Percentiles rank a stretch among this genome's conserved stretches.
These are phyloP conservation scores for Xenopus laevis DNA, from an alignment of 2,113 vertebrate genomes.

Conservation along the genomic window DNA sequence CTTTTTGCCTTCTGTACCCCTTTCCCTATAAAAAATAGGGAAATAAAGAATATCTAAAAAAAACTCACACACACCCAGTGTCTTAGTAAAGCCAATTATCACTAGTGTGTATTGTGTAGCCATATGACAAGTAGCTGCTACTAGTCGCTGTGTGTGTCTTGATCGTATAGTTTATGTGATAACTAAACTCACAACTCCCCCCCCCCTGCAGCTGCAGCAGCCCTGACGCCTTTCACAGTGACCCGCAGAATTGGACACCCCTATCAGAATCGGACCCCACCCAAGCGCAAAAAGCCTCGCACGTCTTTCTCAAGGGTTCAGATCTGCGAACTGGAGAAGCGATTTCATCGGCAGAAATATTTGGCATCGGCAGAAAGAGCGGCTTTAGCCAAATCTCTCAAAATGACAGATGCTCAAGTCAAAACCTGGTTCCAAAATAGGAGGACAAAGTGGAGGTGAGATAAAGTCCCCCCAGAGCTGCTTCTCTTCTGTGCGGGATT, in stretches of 20 bases:
- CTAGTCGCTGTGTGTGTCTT: no score
- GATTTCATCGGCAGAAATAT: conserved; percentile 78
- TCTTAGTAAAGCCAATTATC: no score
- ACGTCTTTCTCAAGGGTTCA: conserved; percentile 93
- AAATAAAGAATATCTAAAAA: no score
- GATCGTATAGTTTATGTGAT: no score
- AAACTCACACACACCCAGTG: no score
- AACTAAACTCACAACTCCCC: no score
- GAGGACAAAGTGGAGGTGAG: conserved; percentile 69
- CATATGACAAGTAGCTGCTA: no score
- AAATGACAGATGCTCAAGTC: conserved; percentile 72
- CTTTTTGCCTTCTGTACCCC: no score
- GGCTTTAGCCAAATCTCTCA: conserved; percentile 68
- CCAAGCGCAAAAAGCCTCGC: conserved; percentile 95
- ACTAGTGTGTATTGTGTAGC: no score
- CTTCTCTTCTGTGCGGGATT: no score
- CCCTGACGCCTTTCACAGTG: conserved; percentile 75
- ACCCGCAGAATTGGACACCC: conserved; percentile 80
- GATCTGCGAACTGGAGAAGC: conserved; percentile 96
- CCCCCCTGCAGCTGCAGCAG: conserved; percentile 61
- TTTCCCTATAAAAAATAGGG: no score
- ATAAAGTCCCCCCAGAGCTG: not conserved
- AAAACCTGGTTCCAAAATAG: conserved; percentile 53
- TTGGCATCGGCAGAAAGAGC: conserved; percentile 69
- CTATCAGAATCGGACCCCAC: conserved; percentile 95